Conservation (phyloP, 2,888 invertebrate genomes). For the Diarsia brunnea region DNA sequence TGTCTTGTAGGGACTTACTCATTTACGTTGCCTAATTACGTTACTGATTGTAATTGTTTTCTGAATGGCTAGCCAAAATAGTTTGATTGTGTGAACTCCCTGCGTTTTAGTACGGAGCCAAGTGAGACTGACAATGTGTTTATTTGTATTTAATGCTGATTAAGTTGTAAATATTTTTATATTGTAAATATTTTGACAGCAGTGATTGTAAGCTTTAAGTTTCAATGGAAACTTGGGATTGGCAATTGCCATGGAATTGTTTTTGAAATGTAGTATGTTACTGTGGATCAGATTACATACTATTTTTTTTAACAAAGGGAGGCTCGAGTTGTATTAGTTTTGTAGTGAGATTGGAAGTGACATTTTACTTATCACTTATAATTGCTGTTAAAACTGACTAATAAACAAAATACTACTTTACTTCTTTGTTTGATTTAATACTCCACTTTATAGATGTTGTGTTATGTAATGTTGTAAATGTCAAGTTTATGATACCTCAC, state of each 20-base stretch:
- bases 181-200: constrained; percentile 79
- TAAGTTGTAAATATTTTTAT: constrained; percentile 86
- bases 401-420: constrained; percentile 76
- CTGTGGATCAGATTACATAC: constrained; percentile 23
- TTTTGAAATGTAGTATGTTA: constrained; percentile 67
- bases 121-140: constrained; percentile 69
- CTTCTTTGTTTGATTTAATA: constrained; percentile 63
- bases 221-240: constrained; percentile 73
- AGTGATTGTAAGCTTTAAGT: constrained; percentile 88
- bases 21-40: constrained; percentile 74
- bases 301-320: constrained; percentile 44
- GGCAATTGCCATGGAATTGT: constrained; percentile 70
- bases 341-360: constrained; percentile 69
- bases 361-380: constrained; percentile 83
- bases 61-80: constrained; percentile 71
- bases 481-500: constrained; percentile 56
- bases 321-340: constrained; percentile 58
- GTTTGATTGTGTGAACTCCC: constrained; percentile 74
- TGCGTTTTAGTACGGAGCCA: constrained; percentile 85
- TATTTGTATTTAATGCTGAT: constrained; percentile 74
- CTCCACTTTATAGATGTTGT: constrained; percentile 14
- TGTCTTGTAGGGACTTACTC: constrained; percentile 70
- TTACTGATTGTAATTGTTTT: constrained; percentile 67
- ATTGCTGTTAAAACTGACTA: constrained; percentile 85
- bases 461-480: constrained; percentile 56